Base-by-base conservation (phyloP, 1,140 invertebrate species). In the Tetragnatha versicolor region DNA sequence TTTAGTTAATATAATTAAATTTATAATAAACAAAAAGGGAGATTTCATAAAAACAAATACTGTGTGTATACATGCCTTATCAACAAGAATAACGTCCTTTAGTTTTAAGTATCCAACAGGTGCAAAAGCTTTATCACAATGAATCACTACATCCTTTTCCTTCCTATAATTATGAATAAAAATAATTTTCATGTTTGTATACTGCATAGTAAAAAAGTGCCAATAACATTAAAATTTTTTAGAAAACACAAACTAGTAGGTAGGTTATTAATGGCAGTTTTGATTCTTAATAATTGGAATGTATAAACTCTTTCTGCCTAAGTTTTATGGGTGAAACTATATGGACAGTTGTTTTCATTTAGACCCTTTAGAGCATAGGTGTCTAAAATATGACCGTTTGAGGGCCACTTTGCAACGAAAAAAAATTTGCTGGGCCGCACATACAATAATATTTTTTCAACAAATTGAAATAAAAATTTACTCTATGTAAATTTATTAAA, bases 71-170 rank as follows among this genome's bases (percentile, higher is more conserved):
- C n/a, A n/a, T n/a, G n/a, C 42, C 42, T 82, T 83, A 22, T 78
- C 80, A 65, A 85, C 82, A 17, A 88, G 79, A 75, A 91, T 91
- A 47, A 97, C 85, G 85, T 93, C 93, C 80, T 90, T 91, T 77
- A 98, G 91, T 86, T 93, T 95, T 33, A 98, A 88, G 86, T 96
- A 98, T 61, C 94, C 95, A 65, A 97, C 95, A 49, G 94, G 94
- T 47, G 94, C 94, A 85, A 98, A 92, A 1, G 94, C 91, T 89
- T 97, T 94, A 83, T 94, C 91, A 53, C 94, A 93, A 85, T 95
- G 93, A 73, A 95, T 90, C 39, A 98, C 90, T 82, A 91, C 91
- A 88, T 97, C 93, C 81, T 90, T 92, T 82, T 96, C 93, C 86
- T 96, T 93, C 84, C 94, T 96, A 86, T 84, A 89, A 88, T 29